Evolutionary conservation across 2,113 vertebrate species (phyloP).

Genomic region (Donacobius atricapilla): DNA sequence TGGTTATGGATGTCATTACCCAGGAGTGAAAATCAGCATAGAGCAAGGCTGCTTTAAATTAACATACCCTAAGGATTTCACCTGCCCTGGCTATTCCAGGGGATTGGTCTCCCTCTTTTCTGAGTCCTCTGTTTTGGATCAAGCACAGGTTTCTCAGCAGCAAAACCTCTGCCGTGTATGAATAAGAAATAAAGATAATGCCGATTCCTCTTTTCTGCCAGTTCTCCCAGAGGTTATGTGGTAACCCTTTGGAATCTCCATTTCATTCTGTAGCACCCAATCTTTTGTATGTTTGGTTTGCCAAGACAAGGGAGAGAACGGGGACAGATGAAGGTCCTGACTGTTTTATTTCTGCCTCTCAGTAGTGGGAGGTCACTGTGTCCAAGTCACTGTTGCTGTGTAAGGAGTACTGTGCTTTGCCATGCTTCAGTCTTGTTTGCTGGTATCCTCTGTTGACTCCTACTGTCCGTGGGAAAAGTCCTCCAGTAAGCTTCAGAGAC

Average conservation of each 20-base stretch:
- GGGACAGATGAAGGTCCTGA: neutral
- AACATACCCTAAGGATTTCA: neutral
- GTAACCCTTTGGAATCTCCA: neutral
- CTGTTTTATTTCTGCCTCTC: neutral
- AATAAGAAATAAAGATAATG: neutral
- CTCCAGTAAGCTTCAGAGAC: neutral
- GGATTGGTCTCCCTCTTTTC: neutral
- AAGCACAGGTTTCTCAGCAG: neutral
- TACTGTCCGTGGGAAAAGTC: neutral
- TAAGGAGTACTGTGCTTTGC: neutral
- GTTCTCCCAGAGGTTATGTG: neutral
- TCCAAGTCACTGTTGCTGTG: neutral
- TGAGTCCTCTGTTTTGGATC: neutral
- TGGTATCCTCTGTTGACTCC: fast-evolving
- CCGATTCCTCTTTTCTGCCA: neutral
- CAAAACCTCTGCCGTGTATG: neutral
- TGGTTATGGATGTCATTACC: neutral
- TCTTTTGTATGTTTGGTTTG: neutral
- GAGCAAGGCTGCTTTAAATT: neutral
- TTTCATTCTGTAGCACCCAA: neutral
- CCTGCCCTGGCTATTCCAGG: neutral
- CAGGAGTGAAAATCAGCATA: neutral
- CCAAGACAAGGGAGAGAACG: neutral
- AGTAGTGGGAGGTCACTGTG: neutral
- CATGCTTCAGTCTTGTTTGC: neutral